phyloP scores from a whole-genome alignment of 92 coral and sea anemone genomes.

The Desmophyllum pertusum region DNA sequence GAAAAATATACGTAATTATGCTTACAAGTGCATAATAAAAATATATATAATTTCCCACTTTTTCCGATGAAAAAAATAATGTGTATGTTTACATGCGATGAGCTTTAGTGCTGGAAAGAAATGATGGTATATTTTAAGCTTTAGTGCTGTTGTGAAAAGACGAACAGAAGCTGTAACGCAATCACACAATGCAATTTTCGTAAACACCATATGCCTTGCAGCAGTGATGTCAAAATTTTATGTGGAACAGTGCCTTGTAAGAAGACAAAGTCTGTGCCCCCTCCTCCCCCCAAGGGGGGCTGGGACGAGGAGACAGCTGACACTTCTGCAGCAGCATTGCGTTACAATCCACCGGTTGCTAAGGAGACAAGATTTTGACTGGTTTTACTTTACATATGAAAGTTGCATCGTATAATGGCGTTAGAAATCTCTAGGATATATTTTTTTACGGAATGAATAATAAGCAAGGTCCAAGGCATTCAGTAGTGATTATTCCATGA shows the following conservation, averaged over 20 bases:
- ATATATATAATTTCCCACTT: not conserved
- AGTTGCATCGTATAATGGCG: not conserved
- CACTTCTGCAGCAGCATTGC: no score
- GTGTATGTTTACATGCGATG: not conserved
- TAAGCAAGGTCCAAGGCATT: not conserved
- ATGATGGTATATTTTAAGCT: no score
- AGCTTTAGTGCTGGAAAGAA: not conserved
- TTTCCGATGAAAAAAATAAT: not conserved
- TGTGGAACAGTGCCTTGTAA: no score
- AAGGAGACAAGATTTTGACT: no score
- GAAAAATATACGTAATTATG: not conserved
- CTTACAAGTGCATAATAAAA: not conserved
- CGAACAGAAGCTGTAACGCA: not conserved
- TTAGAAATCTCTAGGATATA: not conserved
- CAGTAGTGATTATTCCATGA: conserved; percentile 2
- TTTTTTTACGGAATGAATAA: not conserved
- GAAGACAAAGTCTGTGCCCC: no score
- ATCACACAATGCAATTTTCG: not conserved
- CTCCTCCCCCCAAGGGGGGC: no score
- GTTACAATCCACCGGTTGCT: no score
- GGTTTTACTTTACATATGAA: not conserved
- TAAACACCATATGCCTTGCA: no score
- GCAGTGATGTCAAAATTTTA: no score
- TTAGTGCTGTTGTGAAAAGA: not conserved
- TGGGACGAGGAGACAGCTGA: no score